Evolutionary conservation across 2,113 vertebrate species (phyloP).

Genomic region (Syngnathus floridae): DNA sequence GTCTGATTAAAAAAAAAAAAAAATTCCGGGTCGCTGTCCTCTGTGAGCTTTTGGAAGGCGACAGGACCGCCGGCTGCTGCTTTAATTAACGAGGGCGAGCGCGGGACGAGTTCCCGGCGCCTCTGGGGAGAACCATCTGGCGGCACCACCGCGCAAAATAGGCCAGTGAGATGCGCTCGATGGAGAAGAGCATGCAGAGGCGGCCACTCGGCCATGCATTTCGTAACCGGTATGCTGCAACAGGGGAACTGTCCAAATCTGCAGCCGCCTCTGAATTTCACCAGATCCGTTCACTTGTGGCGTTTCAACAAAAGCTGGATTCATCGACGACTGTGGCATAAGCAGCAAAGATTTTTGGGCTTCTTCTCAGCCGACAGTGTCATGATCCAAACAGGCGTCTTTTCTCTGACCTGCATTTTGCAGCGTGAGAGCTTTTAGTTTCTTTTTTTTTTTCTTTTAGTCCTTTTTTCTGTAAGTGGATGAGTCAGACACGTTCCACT

Average conservation of each 20-base stretch:
- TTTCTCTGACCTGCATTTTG: conserved; percentile 41
- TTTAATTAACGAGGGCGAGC: conserved; percentile 44
- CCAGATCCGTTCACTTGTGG: neutral
- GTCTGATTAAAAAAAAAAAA: neutral
- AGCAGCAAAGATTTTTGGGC: conserved; percentile 14
- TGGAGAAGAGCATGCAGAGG: neutral
- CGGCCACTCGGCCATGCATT: conserved; percentile 7
- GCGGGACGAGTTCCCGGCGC: conserved; percentile 22
- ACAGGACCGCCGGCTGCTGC: conserved; percentile 4
- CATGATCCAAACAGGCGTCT: conserved; percentile 26
- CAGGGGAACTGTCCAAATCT: neutral
- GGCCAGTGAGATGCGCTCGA: neutral
- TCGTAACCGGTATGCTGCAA: conserved; percentile 31
- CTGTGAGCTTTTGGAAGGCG: neutral
- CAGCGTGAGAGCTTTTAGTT: neutral
- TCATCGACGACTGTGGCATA: neutral
- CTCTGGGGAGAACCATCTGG: conserved; percentile 50
- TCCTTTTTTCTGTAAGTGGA: conserved; percentile 8
- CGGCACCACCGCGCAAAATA: conserved; percentile 26
- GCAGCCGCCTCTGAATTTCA: neutral
- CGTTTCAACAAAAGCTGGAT: too few relatives aligned
- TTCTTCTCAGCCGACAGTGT: conserved; percentile 33
- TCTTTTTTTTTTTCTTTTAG: neutral
- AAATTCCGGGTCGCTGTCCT: neutral
- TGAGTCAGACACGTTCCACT: conserved; percentile 40